phyloP scores from a whole-genome alignment of 2,113 vertebrate genomes.

The Catharus minimus region DNA sequence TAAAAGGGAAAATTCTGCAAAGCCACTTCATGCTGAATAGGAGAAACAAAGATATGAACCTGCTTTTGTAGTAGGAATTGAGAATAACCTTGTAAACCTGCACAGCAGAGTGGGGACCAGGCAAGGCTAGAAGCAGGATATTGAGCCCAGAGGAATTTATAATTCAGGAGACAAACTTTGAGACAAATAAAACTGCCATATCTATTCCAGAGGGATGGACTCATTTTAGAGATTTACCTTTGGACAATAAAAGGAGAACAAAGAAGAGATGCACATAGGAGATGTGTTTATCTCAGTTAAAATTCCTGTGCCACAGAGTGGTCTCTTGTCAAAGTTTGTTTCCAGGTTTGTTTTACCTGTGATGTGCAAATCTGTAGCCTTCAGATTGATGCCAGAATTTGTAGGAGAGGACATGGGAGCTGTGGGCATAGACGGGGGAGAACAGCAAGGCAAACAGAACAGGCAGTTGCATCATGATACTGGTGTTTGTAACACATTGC shows the following conservation, averaged over 20 bases:
- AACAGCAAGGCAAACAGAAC: not conserved
- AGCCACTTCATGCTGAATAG: slow-evolving; percentile 3
- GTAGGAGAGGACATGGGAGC: not conserved
- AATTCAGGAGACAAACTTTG: not conserved
- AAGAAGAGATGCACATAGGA: not conserved
- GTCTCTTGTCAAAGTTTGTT: not conserved
- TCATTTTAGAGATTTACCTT: not conserved
- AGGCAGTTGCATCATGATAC: fast-evolving
- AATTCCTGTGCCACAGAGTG: not conserved
- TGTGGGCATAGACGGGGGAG: not conserved
- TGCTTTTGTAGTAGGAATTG: slow-evolving; percentile 18
- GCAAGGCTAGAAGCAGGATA: not conserved
- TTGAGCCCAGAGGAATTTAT: not conserved
- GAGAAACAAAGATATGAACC: not conserved
- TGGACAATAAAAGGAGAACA: not conserved
- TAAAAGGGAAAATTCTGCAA: slow-evolving; percentile 2
- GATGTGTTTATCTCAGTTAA: not conserved
- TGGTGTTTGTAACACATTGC: not conserved
- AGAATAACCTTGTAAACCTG: slow-evolving; percentile 21
- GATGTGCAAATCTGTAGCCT: not conserved
- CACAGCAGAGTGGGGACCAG: not conserved
- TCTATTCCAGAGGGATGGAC: not conserved
- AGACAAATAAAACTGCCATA: not conserved
- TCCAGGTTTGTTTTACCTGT: not conserved
- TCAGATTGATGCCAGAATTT: not conserved